phyloP scores from a whole-genome alignment of 2,888 invertebrate genomes.

The Chrysodeixis includens region DNA sequence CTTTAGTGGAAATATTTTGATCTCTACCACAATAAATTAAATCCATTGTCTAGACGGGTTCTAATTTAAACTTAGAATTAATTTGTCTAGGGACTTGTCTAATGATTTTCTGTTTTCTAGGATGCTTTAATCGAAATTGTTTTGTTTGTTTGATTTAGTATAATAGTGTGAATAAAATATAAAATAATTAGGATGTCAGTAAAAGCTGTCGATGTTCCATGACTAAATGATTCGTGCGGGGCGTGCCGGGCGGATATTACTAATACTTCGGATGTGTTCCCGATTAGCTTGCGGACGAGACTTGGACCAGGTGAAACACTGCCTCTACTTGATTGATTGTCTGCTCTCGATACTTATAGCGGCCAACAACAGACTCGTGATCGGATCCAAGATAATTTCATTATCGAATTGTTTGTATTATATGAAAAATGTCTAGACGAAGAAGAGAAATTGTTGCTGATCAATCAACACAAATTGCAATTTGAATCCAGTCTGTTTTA shows the following conservation, averaged over 20 bases:
- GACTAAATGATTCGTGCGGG: constrained; percentile 61
- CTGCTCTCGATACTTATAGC: constrained; percentile 70
- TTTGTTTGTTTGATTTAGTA: constrained; percentile 29
- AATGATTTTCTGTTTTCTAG: background rate
- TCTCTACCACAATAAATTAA: constrained; percentile 19
- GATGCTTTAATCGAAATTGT: background rate
- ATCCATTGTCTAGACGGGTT: background rate
- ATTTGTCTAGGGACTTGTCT: background rate
- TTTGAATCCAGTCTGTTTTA: background rate
- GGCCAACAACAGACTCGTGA: constrained; percentile 67
- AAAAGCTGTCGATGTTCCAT: constrained; percentile 52
- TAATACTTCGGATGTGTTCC: constrained; percentile 70
- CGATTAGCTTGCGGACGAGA: constrained; percentile 63
- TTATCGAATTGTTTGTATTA: constrained; percentile 55
- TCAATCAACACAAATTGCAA: constrained; percentile 4
- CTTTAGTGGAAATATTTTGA: constrained; percentile 19
- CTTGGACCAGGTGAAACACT: constrained; percentile 72
- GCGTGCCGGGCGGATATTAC: constrained; percentile 67
- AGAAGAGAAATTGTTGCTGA: constrained; percentile 1
- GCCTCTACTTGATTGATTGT: constrained; percentile 73
- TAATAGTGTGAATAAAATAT: constrained; percentile 52
- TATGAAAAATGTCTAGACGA: constrained; percentile 33
- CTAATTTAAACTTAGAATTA: background rate
- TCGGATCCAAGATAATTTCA: constrained; percentile 72
- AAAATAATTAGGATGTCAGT: constrained; percentile 58